Evolutionary conservation across 2,888 invertebrate species (phyloP), one percentile per base, ranked within the genome.

Genomic region (Cephonodes hylas): DNA sequence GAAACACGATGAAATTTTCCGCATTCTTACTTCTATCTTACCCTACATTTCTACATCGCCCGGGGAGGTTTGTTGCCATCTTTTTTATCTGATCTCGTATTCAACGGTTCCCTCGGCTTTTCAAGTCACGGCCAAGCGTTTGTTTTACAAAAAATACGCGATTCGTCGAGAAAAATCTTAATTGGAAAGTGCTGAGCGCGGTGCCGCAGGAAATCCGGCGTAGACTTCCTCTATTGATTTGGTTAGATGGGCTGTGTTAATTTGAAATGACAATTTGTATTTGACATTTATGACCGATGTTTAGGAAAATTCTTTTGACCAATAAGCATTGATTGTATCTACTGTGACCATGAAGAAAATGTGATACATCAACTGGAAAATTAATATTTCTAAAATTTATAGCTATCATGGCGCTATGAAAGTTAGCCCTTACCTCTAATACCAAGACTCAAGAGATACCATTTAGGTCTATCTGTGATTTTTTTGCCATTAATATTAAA

Each of bases 41-140:
- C 15, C 53, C 53, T 18, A 53, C 53, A 53, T 53, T 53, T 53
- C 53, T 53, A 18, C 53, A 4, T 22, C 45, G 45, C 18, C 53
- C 53, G 31, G 31, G 27, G 31, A 18, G 53, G 27, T 53, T 27
- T 31, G 53, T 31, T 27, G n/a, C n/a, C n/a, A 18, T 53, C 27
- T 27, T 53, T 53, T 48, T 31, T 31, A 53, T 53, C 53, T 53
- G 53, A 53, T 53, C 27, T 53, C 18, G 53, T 53, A 53, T 53
- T 53, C 53, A 25, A 25, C 53, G 27, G 27, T 27, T 10, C 31
- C 53, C 18, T 31, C 53, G 8, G 53, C 27, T 27, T 53, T 53
- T 53, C 53, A 27, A 53, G 53, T 53, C 53, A 31, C 53, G 31
- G 31, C 18, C 53, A 18, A 5, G 18, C 53, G 53, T 53, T 53